phyloP scores from a whole-genome alignment of 2,888 invertebrate species.

The Leucoptera coffeella region DNA sequence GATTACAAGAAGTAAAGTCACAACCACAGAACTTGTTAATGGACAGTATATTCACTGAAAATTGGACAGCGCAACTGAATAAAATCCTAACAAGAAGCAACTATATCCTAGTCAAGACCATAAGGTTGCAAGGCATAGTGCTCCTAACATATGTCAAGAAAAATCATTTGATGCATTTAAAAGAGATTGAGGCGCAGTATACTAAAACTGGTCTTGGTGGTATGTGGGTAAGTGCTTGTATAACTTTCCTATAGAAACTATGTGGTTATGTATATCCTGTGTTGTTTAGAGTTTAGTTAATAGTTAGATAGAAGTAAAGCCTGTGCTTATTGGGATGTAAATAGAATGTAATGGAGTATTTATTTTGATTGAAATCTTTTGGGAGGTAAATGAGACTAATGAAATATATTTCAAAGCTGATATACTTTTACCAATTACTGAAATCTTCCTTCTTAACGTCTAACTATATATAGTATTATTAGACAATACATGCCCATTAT shows the following conservation, averaged over 20 bases:
- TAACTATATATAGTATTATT: too few species aligned
- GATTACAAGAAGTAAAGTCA: conserved; percentile 84
- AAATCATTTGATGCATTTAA: conserved; percentile 72
- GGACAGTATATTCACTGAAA: conserved; percentile 76
- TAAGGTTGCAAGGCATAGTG: conserved; percentile 78
- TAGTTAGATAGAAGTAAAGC: too few species aligned
- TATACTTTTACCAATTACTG: too few species aligned
- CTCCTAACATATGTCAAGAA: conserved; percentile 72
- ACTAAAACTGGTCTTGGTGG: conserved; percentile 89
- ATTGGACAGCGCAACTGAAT: conserved; percentile 75
- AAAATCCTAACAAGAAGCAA: conserved; percentile 61
- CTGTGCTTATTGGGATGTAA: too few species aligned
- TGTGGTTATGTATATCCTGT: neutral
- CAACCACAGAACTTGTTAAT: conserved; percentile 80
- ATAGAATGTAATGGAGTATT: too few species aligned
- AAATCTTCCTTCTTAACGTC: too few species aligned
- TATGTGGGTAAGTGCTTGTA: conserved; percentile 87
- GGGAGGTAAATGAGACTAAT: too few species aligned
- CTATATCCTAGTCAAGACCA: conserved; percentile 73
- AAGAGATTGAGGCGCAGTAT: conserved; percentile 80
- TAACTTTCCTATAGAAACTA: neutral
- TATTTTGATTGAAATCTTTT: too few species aligned
- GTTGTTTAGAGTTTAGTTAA: conserved; percentile 1
- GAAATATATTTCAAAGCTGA: too few species aligned
- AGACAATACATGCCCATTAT: too few species aligned